These are phyloP conservation scores for human (Homo sapiens) DNA, from an alignment of 2,113 vertebrate genomes.

Conservation along the genomic window GRCh38 chr5:33239001-33239500, in stretches of 20 bases:
- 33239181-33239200: constrained; percentile 79
- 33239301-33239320: constrained; percentile 56
- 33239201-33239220: constrained; percentile 70
- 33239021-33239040: constrained; percentile 75
- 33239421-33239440: neutral
- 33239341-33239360: neutral
- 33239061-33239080: constrained; percentile 73
- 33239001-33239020: constrained; percentile 72
- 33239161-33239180: constrained; percentile 78
- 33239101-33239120: constrained; percentile 63
- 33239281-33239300: constrained; percentile 72
- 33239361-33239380: neutral
- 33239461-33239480: neutral
- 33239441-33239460: neutral
- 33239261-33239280: constrained; percentile 77
- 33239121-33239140: constrained; percentile 76
- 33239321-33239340: constrained; percentile 59
- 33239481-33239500: constrained; percentile 28
- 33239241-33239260: constrained; percentile 76
- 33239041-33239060: constrained; percentile 68
- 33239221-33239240: constrained; percentile 73
- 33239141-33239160: constrained; percentile 52
- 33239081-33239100: constrained; percentile 67
- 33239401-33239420: neutral
- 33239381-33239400: neutral